Evolutionary conservation across 2,888 invertebrate genomes (phyloP), one percentile per base, ranked within the genome.

Genomic region (Tribolium freemani): DNA sequence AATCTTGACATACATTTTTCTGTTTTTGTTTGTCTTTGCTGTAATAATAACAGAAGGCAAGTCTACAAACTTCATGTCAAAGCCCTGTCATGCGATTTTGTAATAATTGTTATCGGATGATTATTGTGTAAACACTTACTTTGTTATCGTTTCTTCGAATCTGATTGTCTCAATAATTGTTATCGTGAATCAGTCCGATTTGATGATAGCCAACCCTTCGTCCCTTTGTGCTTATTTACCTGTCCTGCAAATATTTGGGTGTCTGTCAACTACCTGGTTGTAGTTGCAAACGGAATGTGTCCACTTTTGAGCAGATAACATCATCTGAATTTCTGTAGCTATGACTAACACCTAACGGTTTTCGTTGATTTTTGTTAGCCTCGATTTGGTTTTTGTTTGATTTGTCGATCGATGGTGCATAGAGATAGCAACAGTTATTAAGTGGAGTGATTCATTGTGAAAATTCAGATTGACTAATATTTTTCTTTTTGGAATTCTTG

Each of bases 301-400:
- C 8, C n/a, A n/a, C 38, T 38, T 38, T 38, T n/a, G 38, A 38
- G 45, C 10, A 11, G 45, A 45, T 16, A 16, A 16, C 16, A 16
- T 16, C 11, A 50, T 20, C 13, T 13, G 8, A 16, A 60, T 60
- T 46, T 50, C 44, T 58, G 2, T 30, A 31, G 68, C 30, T 11
- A 44, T 64, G 70, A 70, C 64, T 70, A 70, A 70, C 31, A 38
- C 31, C 8, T 70, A 70, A 70, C 70, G 63, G 70, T 70, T 63
- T 6, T 64, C 13, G 38, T 50, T 38, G 4, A 68, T 16, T 48
- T 45, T 69, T 53, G 26, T 20, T 60, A 50, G n/a, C 31, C 45
- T 60, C 9, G 46, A 57, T 68, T 68, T 13, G 11, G 48, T 61
- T 58, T 58, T 57, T 69, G 54, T 57, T 53, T 31, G 20, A 38